A percentile compares a stretch with the other conserved stretches of the same genome.
Conservation (phyloP, 2,797 vertebrate species). For the Sebastes iracundus region DNA sequence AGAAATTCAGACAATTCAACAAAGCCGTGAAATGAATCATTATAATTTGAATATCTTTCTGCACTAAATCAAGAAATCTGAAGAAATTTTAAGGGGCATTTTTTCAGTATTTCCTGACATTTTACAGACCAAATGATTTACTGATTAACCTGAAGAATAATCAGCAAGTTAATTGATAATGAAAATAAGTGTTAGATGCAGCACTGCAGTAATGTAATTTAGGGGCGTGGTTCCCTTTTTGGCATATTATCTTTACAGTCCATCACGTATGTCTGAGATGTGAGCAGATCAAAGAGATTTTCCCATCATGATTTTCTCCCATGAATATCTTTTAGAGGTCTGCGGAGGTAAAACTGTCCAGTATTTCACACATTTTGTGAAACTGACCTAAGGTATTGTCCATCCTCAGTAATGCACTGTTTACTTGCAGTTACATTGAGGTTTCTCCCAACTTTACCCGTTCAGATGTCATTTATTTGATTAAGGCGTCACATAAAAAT, state of each 20-base stretch:
- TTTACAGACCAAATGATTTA: background rate
- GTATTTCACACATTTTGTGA: background rate
- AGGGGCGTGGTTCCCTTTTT: background rate
- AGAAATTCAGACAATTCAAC: no score
- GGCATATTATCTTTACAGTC: background rate
- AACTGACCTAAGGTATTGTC: background rate
- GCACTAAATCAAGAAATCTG: background rate
- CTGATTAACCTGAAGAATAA: background rate
- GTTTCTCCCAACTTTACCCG: background rate
- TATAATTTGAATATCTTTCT: background rate
- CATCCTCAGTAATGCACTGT: background rate
- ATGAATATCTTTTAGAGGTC: background rate
- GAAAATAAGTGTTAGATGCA: background rate
- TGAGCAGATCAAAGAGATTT: background rate
- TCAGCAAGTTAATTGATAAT: background rate
- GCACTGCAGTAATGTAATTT: background rate
- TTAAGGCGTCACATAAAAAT: background rate
- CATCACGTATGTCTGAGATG: background rate
- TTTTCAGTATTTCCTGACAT: background rate
- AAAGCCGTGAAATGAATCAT: background rate
- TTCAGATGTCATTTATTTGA: background rate
- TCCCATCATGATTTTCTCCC: background rate
- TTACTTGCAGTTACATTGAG: background rate
- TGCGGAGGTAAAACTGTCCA: background rate
- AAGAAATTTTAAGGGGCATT: background rate